phyloP scores from a whole-genome alignment of 2,797 vertebrate species.

The Xiphophorus birchmanni region DNA sequence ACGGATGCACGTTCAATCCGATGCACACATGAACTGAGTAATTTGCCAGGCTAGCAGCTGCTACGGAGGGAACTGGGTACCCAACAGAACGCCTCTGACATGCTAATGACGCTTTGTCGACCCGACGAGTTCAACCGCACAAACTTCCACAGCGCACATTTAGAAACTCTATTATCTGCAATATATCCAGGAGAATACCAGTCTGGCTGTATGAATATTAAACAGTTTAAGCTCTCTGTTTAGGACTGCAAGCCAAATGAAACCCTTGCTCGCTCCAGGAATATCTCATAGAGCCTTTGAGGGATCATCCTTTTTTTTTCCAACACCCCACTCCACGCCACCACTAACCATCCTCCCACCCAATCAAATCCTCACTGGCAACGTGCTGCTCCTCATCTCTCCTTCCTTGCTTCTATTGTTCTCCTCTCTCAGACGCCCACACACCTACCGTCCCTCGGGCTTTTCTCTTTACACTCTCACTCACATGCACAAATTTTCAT shows the following conservation, averaged over 20 bases:
- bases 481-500: constrained; percentile 63
- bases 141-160: constrained; percentile 35
- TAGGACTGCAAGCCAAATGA: constrained; percentile 67
- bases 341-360: constrained; percentile 56
- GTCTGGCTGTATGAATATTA: constrained; percentile 58
- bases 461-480: constrained; percentile 70
- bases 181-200: constrained; percentile 48
- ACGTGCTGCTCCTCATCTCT: constrained; percentile 69
- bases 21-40: constrained; percentile 37
- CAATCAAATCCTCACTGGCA: constrained; percentile 74
- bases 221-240: constrained; percentile 57
- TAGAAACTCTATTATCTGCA: constrained; percentile 55
- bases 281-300: constrained; percentile 75
- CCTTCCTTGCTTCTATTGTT: constrained; percentile 81
- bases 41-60: constrained; percentile 71
- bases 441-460: constrained; percentile 76
- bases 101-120: constrained; percentile 62
- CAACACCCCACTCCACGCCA: constrained; percentile 57
- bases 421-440: constrained; percentile 81
- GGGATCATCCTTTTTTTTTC: constrained; percentile 69
- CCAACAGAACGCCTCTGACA: constrained; percentile 58
- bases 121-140: constrained; percentile 41
- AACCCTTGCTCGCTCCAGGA: constrained; percentile 70
- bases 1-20: constrained; percentile 23
- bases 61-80: constrained; percentile 47